Evolutionary conservation across 2,113 vertebrate species (phyloP), one percentile per base, ranked within the genome.

Genomic region (Pseudopodoces humilis): DNA sequence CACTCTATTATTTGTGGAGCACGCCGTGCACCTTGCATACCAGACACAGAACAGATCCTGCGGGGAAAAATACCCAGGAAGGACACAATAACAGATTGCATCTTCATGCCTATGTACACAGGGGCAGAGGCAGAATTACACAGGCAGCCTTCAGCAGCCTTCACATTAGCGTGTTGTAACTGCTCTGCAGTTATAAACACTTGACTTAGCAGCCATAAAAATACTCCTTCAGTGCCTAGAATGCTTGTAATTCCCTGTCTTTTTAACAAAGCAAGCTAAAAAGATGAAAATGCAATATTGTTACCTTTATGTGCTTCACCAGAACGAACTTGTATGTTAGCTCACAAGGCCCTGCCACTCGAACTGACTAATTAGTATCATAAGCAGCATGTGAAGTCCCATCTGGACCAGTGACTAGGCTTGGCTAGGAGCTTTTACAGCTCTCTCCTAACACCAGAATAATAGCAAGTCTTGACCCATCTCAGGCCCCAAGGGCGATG

Each of bases 371-470:
- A 95, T 15, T 83, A n/a, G 68, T 55, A 70, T 33, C 63, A 77
- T 18, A 86, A 75, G 33, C 72, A 93, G 60, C 30, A 49, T 2
- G 18, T 0, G 0, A 83, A 24, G 39, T 35, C 47, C 91, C 95
- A 93, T 77, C 84, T 37, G 88, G 92, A 25, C 60, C 60, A 78
- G 39, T 44, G 86, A 88, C 94, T n/a, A 92, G 94, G 80, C 76
- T 68, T 52, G 72, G 72, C 88, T 63, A 70, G 76, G 35, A 88
- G 72, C 27, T 71, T 83, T 88, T 52, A 41, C 71, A 94, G 79
- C 39, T 76, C 52, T 24, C 62, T 91, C 82, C 78, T 92, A 71
- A 92, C 86, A 86, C 24, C 79, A 86, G 75, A 83, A 59, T 47
- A 92, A 90, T 14, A 81, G 43, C 13, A 2, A 86, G 39, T 28